Evolutionary conservation across 2,888 invertebrate species (phyloP), one percentile per base, ranked within the genome.

Genomic region (Cryptocephalus moraei): DNA sequence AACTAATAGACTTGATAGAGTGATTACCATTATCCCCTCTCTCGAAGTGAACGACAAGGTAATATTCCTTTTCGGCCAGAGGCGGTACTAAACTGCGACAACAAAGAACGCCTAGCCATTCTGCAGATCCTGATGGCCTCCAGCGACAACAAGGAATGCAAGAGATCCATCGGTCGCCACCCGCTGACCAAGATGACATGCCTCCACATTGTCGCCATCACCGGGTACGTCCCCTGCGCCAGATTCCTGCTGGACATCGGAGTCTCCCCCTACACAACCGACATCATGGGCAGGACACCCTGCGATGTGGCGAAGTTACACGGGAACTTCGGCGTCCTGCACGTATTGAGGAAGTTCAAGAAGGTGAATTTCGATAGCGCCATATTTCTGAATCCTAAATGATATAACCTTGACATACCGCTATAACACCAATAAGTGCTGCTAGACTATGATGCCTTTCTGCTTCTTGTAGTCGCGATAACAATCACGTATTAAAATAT

Each of bases 141-240:
- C 39, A 53, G 55, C 1, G 10, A 36, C 36, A 2, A 4, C 3
- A 12, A 36, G n/a, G 36, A 11, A 2, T 4, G 12, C 36, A 36
- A 54, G 51, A 12, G 12, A 4, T 12, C 6, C 36, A 2, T 36
- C 12, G 6, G 3, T n/a, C 12, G 36, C 6, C 53, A 58, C 39
- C 53, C 48, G 1, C 34, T 57, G 33, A 53, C 59, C 8, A 46
- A 51, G 9, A 51, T 52, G 36, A 61, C 57, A 33, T 54, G 59
- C 38, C 50, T 61, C 4, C 62, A 62, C 32, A 51, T 56, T 22
- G 53, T 44, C 1, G 58, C 52, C 0, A 56, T 61, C 8, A 53
- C 52, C 10, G 58, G 58, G 8, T 59, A 58, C 41, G 13, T 52
- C 1, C 56, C 57, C 2, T 44, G 59, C n/a, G 59, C 54, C 1